These are phyloP conservation scores for Conus canariensis DNA, from an alignment of 2,888 invertebrate genomes.

Conservation along the genomic window DNA sequence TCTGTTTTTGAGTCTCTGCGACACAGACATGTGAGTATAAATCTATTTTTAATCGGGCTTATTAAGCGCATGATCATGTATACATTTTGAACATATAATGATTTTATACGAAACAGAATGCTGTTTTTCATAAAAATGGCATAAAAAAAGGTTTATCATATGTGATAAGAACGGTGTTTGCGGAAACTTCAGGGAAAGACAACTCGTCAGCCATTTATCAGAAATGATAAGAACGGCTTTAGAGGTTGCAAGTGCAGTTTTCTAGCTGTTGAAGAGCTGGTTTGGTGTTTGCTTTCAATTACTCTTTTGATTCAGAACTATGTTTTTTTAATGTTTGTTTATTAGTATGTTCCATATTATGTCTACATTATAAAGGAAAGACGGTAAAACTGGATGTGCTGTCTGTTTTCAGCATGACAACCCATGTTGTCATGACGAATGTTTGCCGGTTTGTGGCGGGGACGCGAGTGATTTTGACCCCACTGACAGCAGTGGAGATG, in stretches of 20 bases:
- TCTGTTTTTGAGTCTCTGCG: background rate
- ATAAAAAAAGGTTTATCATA: background rate
- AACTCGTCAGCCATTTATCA: background rate
- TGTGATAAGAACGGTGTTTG: background rate
- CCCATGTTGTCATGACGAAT: background rate
- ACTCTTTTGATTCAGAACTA: background rate
- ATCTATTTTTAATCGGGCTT: background rate
- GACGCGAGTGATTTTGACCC: background rate
- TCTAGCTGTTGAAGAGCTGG: background rate
- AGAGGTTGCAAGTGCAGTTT: background rate
- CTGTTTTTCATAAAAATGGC: background rate
- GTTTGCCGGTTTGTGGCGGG: background rate
- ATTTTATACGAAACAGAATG: background rate
- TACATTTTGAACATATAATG: background rate
- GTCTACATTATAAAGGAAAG: background rate
- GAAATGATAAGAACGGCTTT: background rate
- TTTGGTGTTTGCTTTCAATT: background rate
- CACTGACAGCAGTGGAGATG: background rate
- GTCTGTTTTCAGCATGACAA: background rate
- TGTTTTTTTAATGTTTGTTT: background rate
- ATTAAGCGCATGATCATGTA: background rate
- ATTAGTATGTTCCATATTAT: background rate
- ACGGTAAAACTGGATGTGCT: background rate
- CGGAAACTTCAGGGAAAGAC: background rate
- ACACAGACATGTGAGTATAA: background rate